Conservation (phyloP, 1,140 invertebrate species). For the Anastrepha ludens region DNA sequence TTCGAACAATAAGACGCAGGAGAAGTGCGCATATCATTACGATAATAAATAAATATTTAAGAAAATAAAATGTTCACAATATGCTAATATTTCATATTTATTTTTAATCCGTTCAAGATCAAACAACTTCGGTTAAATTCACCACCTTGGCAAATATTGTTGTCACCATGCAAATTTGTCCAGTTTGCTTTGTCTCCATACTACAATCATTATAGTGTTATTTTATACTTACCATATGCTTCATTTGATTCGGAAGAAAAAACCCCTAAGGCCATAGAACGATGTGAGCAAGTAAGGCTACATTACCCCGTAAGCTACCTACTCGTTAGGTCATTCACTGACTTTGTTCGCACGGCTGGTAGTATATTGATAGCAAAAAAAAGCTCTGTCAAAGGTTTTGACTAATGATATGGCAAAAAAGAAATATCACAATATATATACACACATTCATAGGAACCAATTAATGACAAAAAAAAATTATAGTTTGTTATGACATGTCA, state of each 20-base stretch:
- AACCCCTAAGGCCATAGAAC: not conserved
- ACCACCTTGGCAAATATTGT: too few species aligned
- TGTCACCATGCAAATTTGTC: not conserved
- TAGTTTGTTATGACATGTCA: too few species aligned
- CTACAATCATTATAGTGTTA: not conserved
- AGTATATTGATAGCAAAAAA: too few species aligned
- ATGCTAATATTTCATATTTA: too few species aligned
- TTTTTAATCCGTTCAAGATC: too few species aligned
- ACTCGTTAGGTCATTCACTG: constrained; percentile 39
- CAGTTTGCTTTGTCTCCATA: not conserved
- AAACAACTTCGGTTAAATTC: too few species aligned
- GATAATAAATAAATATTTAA: too few species aligned
- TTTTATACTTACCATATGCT: not conserved
- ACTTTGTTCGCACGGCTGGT: not conserved
- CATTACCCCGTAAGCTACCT: not conserved
- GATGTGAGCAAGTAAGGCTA: not conserved
- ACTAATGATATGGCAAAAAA: constrained; percentile 10
- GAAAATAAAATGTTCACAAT: too few species aligned
- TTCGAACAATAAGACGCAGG: too few species aligned
- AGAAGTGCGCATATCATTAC: too few species aligned
- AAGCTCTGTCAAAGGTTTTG: not conserved
- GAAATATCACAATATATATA: not conserved
- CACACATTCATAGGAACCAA: not conserved
- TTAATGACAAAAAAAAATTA: not conserved
- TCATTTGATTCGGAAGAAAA: not conserved